Percentiles rank a stretch among this genome's conserved stretches.
These are phyloP conservation scores for Larimichthys crocea DNA, from an alignment of 2,113 vertebrate species.

Conservation along the genomic window DNA sequence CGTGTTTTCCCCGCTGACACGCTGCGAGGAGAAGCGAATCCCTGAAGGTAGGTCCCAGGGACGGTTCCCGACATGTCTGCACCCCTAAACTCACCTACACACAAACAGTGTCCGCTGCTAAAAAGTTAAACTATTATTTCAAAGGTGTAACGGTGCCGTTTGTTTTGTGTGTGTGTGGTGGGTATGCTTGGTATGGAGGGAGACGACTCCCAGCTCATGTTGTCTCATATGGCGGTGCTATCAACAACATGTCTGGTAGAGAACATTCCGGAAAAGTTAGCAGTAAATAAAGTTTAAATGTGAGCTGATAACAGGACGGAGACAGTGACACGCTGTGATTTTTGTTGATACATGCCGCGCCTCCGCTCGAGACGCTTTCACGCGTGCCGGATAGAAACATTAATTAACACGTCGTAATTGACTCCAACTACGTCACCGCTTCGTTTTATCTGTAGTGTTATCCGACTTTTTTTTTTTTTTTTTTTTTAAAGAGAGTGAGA, in stretches of 20 bases:
- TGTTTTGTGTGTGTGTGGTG: no score
- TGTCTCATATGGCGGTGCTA: no score
- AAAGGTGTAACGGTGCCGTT: background rate
- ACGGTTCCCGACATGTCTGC: background rate
- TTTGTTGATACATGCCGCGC: background rate
- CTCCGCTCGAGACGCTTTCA: background rate
- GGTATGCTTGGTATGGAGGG: background rate
- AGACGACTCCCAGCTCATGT: background rate
- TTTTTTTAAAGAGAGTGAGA: no score
- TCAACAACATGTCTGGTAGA: no score
- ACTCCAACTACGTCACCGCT: background rate
- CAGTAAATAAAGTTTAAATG: background rate
- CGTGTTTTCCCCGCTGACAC: background rate
- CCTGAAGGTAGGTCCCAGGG: conserved; percentile 70
- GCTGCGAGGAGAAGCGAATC: conserved; percentile 55
- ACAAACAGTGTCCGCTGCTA: background rate
- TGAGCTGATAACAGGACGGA: no score
- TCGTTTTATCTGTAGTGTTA: accelerated
- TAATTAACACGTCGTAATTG: background rate
- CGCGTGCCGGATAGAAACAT: no score
- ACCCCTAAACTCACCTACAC: no score
- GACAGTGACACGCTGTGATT: background rate
- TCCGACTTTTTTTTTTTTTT: background rate
- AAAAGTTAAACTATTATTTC: background rate
- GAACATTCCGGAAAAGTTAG: background rate